These are phyloP conservation scores for Aplysina aerophoba DNA, from an alignment of 37 sponge, comb jelly and placozoan species.

Conservation along the genomic window DNA sequence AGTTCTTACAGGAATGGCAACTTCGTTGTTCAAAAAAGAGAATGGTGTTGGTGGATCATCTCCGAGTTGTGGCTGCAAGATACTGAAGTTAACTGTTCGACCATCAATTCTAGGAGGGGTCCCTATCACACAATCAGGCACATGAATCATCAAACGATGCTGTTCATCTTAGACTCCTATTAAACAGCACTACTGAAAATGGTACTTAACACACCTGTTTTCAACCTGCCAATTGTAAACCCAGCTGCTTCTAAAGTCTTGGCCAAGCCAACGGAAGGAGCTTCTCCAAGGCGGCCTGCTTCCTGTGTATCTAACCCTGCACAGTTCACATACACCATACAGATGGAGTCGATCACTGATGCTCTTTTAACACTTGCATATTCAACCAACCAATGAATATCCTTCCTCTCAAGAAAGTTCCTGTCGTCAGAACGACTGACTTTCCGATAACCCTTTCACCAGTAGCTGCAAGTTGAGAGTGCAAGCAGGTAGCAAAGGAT, in stretches of 20 bases:
- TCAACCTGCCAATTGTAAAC: constrained; percentile 71
- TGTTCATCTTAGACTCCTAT: background rate
- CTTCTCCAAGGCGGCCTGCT: constrained; percentile 83
- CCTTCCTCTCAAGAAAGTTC: constrained; percentile 79
- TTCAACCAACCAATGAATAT: constrained; percentile 71
- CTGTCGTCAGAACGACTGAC: constrained; percentile 79
- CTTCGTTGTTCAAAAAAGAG: constrained; percentile 71
- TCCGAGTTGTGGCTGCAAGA: constrained; percentile 45
- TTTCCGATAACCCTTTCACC: constrained; percentile 35
- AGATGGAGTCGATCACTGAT: background rate
- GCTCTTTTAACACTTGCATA: background rate
- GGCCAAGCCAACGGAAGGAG: constrained; percentile 74
- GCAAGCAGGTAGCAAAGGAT: background rate
- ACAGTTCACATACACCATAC: background rate
- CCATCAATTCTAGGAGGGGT: constrained; percentile 83
- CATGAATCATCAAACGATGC: background rate
- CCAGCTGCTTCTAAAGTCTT: constrained; percentile 64
- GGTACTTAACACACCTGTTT: constrained; percentile 58
- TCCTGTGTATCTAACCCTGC: constrained; percentile 62
- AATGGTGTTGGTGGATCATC: constrained; percentile 85
- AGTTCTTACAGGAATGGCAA: constrained; percentile 41
- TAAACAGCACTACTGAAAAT: background rate
- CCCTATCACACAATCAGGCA: constrained; percentile 41
- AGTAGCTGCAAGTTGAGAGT: constrained; percentile 29
- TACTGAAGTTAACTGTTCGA: constrained; percentile 57